phyloP scores from a whole-genome alignment of 2,888 invertebrate species.

The Formica aserva region DNA sequence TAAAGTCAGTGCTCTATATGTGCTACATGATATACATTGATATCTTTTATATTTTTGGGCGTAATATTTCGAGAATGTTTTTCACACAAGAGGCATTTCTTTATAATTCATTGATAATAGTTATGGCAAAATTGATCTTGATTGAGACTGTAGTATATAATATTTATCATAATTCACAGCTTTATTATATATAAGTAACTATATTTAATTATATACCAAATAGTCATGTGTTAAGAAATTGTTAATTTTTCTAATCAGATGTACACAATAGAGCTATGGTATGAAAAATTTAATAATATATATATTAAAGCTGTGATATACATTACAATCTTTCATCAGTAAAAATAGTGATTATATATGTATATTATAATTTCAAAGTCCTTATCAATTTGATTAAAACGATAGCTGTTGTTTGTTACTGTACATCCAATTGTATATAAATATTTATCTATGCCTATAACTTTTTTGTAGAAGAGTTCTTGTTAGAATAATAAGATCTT shows the following conservation, averaged over 20 bases:
- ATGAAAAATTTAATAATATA: constrained; percentile 43
- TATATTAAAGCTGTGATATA: constrained; percentile 26
- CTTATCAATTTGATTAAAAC: constrained; percentile 62
- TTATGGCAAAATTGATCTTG: constrained; percentile 39
- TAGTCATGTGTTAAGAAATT: constrained; percentile 25
- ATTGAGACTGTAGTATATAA: constrained; percentile 34
- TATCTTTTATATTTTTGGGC: constrained; percentile 31
- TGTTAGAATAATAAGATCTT: constrained; percentile 52
- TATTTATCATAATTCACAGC: constrained; percentile 36
- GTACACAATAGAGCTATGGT: constrained; percentile 26
- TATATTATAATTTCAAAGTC: constrained; percentile 31
- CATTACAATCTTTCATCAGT: constrained; percentile 38
- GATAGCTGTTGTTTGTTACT: constrained; percentile 63
- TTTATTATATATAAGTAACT: constrained; percentile 20
- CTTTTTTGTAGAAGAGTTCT: constrained; percentile 57
- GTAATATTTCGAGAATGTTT: constrained; percentile 12
- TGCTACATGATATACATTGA: constrained; percentile 22
- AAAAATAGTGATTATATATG: constrained; percentile 54
- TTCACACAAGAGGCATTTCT: background rate
- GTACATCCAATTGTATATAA: constrained; percentile 76
- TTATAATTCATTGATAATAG: constrained; percentile 23
- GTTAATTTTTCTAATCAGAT: constrained; percentile 26
- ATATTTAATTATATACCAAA: constrained; percentile 35
- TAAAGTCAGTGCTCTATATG: constrained; percentile 37
- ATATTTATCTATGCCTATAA: constrained; percentile 73